phyloP scores from a whole-genome alignment of 1,140 invertebrate species.

The Macrobrachium rosenbergii region DNA sequence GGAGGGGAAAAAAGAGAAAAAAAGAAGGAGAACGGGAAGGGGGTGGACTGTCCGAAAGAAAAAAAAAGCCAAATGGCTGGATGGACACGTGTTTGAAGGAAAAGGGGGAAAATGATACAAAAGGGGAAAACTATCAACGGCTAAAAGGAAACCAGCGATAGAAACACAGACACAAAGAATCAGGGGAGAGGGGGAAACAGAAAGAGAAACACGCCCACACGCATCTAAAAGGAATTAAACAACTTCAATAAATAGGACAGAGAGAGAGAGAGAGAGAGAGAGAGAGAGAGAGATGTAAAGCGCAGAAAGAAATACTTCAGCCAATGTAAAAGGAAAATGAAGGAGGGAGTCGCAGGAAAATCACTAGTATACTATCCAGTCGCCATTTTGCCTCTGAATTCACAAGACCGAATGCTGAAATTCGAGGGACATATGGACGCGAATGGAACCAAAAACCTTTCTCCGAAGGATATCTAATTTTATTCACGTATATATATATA shows the following conservation, averaged over 20 bases:
- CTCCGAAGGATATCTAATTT: no score
- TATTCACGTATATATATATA: no score
- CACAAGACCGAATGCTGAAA: no score
- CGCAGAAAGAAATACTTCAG: neutral
- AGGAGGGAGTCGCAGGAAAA: neutral
- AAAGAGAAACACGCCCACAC: neutral
- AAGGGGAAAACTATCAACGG: neutral
- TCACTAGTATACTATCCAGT: no score
- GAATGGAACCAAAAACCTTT: no score
- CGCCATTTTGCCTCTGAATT: no score
- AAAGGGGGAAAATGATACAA: neutral
- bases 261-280: constrained; percentile 8
- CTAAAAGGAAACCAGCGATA: neutral
- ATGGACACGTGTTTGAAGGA: neutral
- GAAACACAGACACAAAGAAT: neutral
- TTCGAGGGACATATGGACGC: no score
- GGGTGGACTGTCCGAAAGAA: neutral
- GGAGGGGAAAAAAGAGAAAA: neutral
- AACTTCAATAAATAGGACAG: neutral
- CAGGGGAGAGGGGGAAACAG: neutral
- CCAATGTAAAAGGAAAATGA: neutral
- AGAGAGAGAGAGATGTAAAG: neutral
- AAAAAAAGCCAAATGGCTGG: neutral
- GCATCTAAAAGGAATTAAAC: no score
- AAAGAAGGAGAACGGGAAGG: neutral